Evolutionary conservation across 1,140 invertebrate species (phyloP).

Genomic region (Spodoptera litura): DNA sequence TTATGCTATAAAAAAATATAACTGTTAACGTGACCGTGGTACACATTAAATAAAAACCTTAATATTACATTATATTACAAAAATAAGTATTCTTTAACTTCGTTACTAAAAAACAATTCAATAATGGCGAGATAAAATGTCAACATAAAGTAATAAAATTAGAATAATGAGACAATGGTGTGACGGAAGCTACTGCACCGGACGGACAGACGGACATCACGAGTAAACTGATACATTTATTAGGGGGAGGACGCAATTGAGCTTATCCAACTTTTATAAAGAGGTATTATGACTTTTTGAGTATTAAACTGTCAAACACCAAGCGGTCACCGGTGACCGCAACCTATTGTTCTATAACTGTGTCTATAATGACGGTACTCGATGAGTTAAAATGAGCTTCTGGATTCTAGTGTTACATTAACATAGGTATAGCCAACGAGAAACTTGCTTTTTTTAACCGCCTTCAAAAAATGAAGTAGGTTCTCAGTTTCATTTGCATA

Average conservation of each 20-base stretch:
- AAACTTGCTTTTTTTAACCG: too few species aligned
- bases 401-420: too few species aligned
- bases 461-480: too few species aligned
- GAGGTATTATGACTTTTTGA: not conserved
- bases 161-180: not conserved
- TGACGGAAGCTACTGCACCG: constrained; percentile 23
- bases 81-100: not conserved
- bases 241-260: constrained; percentile 25
- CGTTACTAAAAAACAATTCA: not conserved
- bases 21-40: too few species aligned
- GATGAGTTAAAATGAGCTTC: too few species aligned
- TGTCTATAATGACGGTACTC: too few species aligned
- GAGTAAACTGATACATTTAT: constrained; percentile 44
- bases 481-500: too few species aligned
- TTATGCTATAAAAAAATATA: too few species aligned
- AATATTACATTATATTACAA: not conserved
- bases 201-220: constrained; percentile 44
- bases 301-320: too few species aligned
- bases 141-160: constrained; percentile 14
- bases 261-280: not conserved
- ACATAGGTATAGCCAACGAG: too few species aligned
- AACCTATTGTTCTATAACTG: too few species aligned
- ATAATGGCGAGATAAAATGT: constrained; percentile 7
- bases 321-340: too few species aligned
- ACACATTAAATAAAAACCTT: not conserved